Conservation (phyloP, 1,140 invertebrate species). For the Oreohelix idahoensis region DNA sequence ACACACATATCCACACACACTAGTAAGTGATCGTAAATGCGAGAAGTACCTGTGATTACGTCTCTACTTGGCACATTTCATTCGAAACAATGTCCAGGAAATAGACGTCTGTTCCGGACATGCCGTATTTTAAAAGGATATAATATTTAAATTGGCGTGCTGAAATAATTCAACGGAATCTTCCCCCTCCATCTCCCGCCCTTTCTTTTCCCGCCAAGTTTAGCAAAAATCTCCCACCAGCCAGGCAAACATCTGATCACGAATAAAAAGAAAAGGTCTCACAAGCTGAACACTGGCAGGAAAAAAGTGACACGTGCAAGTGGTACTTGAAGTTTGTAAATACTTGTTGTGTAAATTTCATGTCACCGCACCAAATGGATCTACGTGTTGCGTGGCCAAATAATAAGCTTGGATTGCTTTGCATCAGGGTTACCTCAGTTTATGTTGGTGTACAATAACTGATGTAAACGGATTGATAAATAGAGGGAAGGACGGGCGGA, state of each 20-base stretch:
- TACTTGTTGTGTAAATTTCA: neutral
- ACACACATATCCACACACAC: no score
- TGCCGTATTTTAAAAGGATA: neutral
- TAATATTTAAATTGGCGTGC: neutral
- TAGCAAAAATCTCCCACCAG: neutral
- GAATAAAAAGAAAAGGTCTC: neutral
- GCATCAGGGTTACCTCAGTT: neutral
- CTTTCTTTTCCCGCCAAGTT: neutral
- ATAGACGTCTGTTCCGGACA: neutral
- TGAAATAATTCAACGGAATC: neutral
- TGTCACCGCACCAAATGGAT: neutral
- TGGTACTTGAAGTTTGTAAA: neutral
- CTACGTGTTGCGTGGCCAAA: neutral
- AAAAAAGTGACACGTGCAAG: neutral
- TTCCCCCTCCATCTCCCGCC: no score
- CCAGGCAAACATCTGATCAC: neutral
- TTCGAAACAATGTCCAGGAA: no score
- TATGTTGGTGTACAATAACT: neutral
- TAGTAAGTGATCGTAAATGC: no score
- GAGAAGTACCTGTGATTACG: no score
- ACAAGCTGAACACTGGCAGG: neutral
- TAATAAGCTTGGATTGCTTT: neutral
- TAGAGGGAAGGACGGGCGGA: no score
- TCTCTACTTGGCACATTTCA: no score
- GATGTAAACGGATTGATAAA: no score